Evolutionary conservation across 1,140 invertebrate species (phyloP).

Genomic region (Achatina immaculata): DNA sequence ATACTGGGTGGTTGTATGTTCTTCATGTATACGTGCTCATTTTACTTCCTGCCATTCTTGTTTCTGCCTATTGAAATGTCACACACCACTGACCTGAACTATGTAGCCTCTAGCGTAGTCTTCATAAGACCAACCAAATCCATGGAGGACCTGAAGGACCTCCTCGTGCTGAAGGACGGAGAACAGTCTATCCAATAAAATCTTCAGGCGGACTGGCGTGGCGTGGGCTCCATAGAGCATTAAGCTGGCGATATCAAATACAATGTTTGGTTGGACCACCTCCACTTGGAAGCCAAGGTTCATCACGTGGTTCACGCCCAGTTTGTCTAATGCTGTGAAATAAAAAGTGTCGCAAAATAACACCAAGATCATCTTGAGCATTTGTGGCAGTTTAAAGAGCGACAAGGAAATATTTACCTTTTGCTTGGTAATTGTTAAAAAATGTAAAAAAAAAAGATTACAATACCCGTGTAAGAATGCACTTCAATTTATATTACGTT

Average conservation of each 20-base stretch:
- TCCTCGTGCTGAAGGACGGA: constrained; percentile 83
- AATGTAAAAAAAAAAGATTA: no score
- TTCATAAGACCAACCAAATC: constrained; percentile 88
- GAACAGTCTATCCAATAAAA: constrained; percentile 85
- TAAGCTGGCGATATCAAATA: constrained; percentile 87
- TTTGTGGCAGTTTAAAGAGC: no score
- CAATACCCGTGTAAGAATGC: no score
- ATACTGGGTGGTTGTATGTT: no score
- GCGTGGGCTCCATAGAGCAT: constrained; percentile 88
- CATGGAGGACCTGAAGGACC: constrained; percentile 83
- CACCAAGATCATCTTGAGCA: no score
- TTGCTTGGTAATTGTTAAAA: no score
- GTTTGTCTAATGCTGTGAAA: constrained; percentile 77
- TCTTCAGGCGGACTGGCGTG: constrained; percentile 86
- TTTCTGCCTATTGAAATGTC: no score
- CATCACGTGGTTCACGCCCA: constrained; percentile 74
- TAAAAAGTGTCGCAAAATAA: no score
- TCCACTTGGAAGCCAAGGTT: constrained; percentile 73
- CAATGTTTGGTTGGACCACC: constrained; percentile 81
- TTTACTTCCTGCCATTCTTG: no score
- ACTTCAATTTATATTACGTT: no score
- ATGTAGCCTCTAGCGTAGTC: constrained; percentile 89
- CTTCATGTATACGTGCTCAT: no score
- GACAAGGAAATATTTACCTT: no score
- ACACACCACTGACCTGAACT: constrained; percentile 81